Conservation (phyloP, 1,140 invertebrate genomes). For the Lucilia sericata region DNA sequence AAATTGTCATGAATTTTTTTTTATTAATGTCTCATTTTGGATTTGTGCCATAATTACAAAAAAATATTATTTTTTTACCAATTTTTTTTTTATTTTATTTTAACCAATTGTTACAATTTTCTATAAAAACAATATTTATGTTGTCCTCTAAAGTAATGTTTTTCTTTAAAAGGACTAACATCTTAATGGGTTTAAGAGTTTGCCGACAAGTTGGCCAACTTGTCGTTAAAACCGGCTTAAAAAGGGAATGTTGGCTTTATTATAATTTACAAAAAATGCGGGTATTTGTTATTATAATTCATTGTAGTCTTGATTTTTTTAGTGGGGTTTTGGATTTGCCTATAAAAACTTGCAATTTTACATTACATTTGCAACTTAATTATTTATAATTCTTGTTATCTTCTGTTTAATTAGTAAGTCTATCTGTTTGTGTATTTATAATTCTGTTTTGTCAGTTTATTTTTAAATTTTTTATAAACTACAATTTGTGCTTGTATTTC, state of each 20-base stretch:
- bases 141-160: too few relatives aligned
- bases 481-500: constrained; percentile 13
- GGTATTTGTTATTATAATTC: neutral
- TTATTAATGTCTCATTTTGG: neutral
- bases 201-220: too few relatives aligned
- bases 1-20: constrained; percentile 21
- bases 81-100: too few relatives aligned
- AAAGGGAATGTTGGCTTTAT: neutral
- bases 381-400: neutral
- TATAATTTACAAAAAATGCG: neutral
- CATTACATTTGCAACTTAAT: neutral
- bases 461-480: neutral
- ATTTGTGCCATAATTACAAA: neutral
- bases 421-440: constrained; percentile 31
- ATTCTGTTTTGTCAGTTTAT: neutral
- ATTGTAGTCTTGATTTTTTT: neutral
- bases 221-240: neutral
- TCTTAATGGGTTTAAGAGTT: too few relatives aligned
- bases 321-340: neutral
- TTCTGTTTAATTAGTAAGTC: neutral
- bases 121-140: too few relatives aligned
- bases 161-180: too few relatives aligned
- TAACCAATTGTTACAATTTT: too few relatives aligned
- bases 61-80: neutral
- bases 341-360: constrained; percentile 15